A percentile compares a stretch with the other conserved stretches of the same genome.
Conservation (phyloP, 2,797 vertebrate genomes). For the Telmatherina bonti region DNA sequence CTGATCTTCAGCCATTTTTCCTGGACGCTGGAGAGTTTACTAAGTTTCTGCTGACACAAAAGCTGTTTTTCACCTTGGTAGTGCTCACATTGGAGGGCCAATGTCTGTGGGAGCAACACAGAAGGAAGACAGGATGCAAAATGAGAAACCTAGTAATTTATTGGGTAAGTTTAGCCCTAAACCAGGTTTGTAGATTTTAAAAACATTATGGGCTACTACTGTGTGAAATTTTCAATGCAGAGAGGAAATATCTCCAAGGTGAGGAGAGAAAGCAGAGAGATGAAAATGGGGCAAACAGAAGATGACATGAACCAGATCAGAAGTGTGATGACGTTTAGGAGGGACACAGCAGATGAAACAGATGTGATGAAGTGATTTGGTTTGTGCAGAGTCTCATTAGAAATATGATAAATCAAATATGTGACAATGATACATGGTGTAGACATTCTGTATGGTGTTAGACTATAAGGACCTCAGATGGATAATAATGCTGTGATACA, state of each 20-base stretch:
- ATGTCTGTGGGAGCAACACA: slow-evolving; percentile 65
- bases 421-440: not conserved
- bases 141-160: not conserved
- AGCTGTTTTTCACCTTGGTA: slow-evolving; percentile 80
- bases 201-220: not conserved
- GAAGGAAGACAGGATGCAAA: not conserved
- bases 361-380: not conserved
- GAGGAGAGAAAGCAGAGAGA: not conserved
- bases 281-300: not conserved
- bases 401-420: not conserved
- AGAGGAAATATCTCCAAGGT: not conserved
- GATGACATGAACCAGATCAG: not conserved
- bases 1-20: slow-evolving; percentile 82
- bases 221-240: not conserved
- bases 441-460: not conserved
- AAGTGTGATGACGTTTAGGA: not conserved
- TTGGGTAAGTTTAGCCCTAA: not conserved
- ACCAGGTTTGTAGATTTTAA: not conserved
- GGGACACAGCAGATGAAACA: not conserved
- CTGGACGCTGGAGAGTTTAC: slow-evolving; percentile 68
- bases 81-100: slow-evolving; percentile 75
- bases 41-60: slow-evolving; percentile 77
- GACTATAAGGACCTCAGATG: not conserved
- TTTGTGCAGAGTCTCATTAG: not conserved
- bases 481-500: not conserved